These are phyloP conservation scores for Sclerurus mexicanus DNA, from an alignment of 2,113 vertebrate genomes.

Conservation along the genomic window DNA sequence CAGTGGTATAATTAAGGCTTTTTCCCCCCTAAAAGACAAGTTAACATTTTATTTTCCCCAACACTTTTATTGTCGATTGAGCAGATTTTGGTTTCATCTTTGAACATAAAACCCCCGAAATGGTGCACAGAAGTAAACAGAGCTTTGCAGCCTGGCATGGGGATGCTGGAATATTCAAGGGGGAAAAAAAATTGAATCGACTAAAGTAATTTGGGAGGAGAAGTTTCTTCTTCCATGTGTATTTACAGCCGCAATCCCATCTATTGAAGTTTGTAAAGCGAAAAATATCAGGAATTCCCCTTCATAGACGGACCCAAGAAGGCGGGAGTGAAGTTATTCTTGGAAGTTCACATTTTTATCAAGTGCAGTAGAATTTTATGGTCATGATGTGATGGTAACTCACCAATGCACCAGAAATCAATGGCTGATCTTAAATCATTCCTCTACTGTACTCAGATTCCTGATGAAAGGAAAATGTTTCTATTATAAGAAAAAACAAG, in stretches of 20 bases:
- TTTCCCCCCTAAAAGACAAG: neutral
- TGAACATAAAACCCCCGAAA: neutral
- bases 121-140: neutral
- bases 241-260: neutral
- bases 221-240: neutral
- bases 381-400: conserved; percentile 34
- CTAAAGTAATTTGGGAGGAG: neutral
- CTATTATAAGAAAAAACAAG: conserved; percentile 64
- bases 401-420: conserved; percentile 61
- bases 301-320: neutral
- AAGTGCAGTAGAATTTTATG: conserved; percentile 52
- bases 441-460: conserved; percentile 36
- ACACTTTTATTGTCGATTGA: conserved; percentile 45
- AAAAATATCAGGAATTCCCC: neutral
- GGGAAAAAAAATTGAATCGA: rapidly evolving
- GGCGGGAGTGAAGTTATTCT: neutral
- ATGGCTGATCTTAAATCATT: conserved; percentile 71
- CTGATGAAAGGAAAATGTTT: conserved; percentile 77
- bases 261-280: neutral
- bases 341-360: conserved; percentile 59
- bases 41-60: conserved; percentile 41
- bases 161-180: neutral
- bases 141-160: neutral
- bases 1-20: conserved; percentile 38
- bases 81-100: conserved; percentile 28